Percentiles rank a stretch among this genome's conserved stretches.
Evolutionary conservation across 2,797 vertebrate species (phyloP).

Genomic region (Parauchenoglanis ngamensis): DNA sequence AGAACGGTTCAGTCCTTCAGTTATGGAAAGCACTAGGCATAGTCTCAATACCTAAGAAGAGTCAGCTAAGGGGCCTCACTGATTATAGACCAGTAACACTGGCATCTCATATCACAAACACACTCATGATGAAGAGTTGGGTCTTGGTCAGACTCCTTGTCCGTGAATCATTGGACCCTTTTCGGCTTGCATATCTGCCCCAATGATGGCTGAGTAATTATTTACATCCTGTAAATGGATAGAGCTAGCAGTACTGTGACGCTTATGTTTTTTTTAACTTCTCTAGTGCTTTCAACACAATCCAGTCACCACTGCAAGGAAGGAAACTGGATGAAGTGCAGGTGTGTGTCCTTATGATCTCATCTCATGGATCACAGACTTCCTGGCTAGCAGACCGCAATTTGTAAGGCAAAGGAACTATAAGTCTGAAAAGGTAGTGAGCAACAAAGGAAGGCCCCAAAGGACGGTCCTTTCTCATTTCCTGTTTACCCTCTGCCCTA

Average conservation of each 20-base stretch:
- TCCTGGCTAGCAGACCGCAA: conserved; percentile 10
- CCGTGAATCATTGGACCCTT: no score
- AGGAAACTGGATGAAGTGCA: conserved; percentile 20
- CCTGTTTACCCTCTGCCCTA: not conserved
- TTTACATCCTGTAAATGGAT: conserved; percentile 16
- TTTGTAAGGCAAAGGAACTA: conserved; percentile 32
- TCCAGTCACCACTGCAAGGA: not conserved
- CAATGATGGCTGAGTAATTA: not conserved
- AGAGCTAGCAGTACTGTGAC: not conserved
- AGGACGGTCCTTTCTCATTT: not conserved
- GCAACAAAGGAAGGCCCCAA: conserved; percentile 6
- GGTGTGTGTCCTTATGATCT: conserved; percentile 23
- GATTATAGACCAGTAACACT: not conserved
- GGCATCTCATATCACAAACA: not conserved
- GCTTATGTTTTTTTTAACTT: not conserved
- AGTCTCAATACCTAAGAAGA: not conserved
- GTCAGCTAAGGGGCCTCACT: not conserved
- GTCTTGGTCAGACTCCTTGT: not conserved
- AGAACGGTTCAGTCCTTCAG: not conserved
- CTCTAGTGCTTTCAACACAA: conserved; percentile 13
- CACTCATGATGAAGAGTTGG: not conserved
- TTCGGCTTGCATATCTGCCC: not conserved
- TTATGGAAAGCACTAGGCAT: not conserved
- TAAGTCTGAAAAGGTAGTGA: conserved; percentile 8
- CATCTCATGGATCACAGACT: conserved; percentile 23